Evolutionary conservation across 2,113 vertebrate species (phyloP), one percentile per base, ranked within the genome.

Genomic region (Quiscalus mexicanus): DNA sequence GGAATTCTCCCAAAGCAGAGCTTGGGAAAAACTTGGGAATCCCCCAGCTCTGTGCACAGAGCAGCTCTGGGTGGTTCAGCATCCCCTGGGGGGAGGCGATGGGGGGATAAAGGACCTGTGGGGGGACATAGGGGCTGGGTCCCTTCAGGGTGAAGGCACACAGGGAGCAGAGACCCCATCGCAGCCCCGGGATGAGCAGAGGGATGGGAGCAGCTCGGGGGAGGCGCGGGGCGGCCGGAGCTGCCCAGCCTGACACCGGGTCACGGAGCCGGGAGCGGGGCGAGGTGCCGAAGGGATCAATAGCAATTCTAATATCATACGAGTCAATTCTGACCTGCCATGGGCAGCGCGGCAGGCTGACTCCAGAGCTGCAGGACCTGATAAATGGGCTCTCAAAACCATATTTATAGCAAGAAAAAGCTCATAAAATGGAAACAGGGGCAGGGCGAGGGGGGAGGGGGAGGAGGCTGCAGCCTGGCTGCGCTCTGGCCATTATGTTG

Each of bases 281-380:
- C 41, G 67, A 97, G 97, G 92, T 96, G 96, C 97, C 93, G 63
- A 97, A 97, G 96, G 93, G 93, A 97, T 97, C 97, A 62, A 97
- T 97, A 97, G 91, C 92, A 95, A 97, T 97, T 97, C 97, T 97
- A 95, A 97, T 97, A 97, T 97, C 96, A 97, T 95, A 97, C 56
- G 58, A 97, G 97, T 97, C 97, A 97, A 97, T 97, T 89, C 64
- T 94, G 96, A 94, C 93, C 96, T 97, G 96, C 94, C 97, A 97
- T 33, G 92, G 93, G 93, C 92, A 85, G 94, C 87, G 87, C 84
- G 41, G 93, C 95, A 90, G 91, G 89, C 92, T 97, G 96, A 91
- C 96, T 97, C 91, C 47, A 25, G 95, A 94, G 97, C 95, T 80
- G 95, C 87, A 73, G 63, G 30, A 90, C 85, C 97, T 97, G 97